A percentile compares a stretch with the other conserved stretches of the same genome.
phyloP scores from a whole-genome alignment of 2,113 vertebrate genomes.

The Gymnobelideus leadbeateri region DNA sequence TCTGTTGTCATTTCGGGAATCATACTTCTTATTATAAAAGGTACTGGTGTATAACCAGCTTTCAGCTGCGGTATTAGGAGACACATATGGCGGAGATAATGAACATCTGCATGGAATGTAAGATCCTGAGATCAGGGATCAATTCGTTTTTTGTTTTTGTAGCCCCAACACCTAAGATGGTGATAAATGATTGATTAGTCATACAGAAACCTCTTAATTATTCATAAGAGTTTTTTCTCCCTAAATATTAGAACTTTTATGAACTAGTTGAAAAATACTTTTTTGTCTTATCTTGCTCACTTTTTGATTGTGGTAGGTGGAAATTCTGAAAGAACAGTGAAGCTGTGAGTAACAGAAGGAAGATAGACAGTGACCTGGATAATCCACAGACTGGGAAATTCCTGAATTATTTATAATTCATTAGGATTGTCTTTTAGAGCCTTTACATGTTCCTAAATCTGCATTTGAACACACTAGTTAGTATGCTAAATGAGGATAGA shows the following conservation, averaged over 20 bases:
- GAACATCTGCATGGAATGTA: not conserved
- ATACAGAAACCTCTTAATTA: not conserved
- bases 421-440: not conserved
- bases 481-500: not conserved
- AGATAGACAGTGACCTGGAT: not conserved
- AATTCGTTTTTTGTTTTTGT: not conserved
- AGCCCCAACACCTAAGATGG: not conserved
- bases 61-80: not conserved
- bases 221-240: not conserved
- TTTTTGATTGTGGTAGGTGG: not conserved
- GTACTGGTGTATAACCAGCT: too few species aligned
- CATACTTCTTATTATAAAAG: not conserved
- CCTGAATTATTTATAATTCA: not conserved
- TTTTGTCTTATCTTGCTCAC: conserved; percentile 26
- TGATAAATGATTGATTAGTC: not conserved
- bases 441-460: not conserved
- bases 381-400: not conserved
- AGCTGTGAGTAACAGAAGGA: not conserved
- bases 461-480: not conserved
- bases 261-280: not conserved
- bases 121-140: not conserved
- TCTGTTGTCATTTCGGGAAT: not conserved
- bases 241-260: not conserved
- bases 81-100: not conserved
- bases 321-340: not conserved